Percentiles rank a stretch among this genome's conserved stretches.
Evolutionary conservation across 2,888 invertebrate genomes (phyloP).

Genomic region (Hyposoter didymator): DNA sequence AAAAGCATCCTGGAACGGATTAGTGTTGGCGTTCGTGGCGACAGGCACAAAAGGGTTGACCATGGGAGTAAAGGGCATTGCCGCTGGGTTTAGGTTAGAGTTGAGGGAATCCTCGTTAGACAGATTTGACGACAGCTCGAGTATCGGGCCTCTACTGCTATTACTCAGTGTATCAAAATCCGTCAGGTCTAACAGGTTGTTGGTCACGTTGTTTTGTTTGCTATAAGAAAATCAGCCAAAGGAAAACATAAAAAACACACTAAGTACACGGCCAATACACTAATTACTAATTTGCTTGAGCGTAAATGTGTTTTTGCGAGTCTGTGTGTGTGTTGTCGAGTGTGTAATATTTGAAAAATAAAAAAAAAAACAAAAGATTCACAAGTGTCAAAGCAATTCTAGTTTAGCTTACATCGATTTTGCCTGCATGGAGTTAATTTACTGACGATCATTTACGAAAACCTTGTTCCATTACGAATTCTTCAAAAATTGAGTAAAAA

Average conservation of each 20-base stretch:
- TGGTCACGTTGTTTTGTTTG: conserved; percentile 85
- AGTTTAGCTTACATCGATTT: conserved; percentile 43
- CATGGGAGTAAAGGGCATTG: conserved; percentile 82
- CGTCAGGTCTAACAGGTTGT: conserved; percentile 85
- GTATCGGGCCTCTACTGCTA: conserved; percentile 82
- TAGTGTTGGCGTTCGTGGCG: conserved; percentile 80
- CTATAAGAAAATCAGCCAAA: conserved; percentile 82
- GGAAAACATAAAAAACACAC: conserved; percentile 70
- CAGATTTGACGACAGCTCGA: conserved; percentile 81
- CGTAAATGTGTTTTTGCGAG: conserved; percentile 26
- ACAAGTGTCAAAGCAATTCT: conserved; percentile 31
- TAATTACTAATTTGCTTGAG: conserved; percentile 62
- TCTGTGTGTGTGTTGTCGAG: conserved; percentile 14
- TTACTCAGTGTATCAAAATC: conserved; percentile 84
- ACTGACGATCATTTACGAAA: not conserved
- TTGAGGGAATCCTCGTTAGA: conserved; percentile 82
- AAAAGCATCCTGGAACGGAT: conserved; percentile 83
- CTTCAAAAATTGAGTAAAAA: not conserved
- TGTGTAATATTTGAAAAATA: conserved; percentile 15
- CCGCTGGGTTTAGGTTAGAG: conserved; percentile 82
- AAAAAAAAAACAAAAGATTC: conserved; percentile 6
- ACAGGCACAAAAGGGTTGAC: conserved; percentile 79
- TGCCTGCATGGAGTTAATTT: conserved; percentile 5
- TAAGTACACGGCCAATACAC: conserved; percentile 70
- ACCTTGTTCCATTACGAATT: not conserved